Base-by-base conservation (phyloP, 2,888 invertebrate genomes). In the Acrobasis repandana region DNA sequence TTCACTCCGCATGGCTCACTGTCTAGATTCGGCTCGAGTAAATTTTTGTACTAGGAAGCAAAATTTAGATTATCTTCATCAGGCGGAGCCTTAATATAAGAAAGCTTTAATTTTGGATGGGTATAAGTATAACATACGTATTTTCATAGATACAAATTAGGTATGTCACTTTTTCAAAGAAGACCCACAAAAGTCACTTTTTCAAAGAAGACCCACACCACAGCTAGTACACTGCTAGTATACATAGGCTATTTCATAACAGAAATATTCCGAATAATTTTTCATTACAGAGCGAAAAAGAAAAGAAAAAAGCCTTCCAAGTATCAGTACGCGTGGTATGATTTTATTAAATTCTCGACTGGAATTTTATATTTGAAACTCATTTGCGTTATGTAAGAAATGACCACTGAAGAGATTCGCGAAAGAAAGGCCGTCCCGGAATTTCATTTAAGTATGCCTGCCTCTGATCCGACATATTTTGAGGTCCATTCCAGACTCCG, bases 381-480 rank as follows among this genome's bases (percentile, higher is more conserved):
- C 58, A 67, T 67, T 71, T 54, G 34, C 69, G 75, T 67, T 68
- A 73, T 67, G 66, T 71, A 66, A 64, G 72, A 74, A 80, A 79
- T 76, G 60, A 69, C 75, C 74, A 71, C 60, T 66, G 60, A 62
- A 56, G 61, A 71, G 50, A 57, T 74, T 69, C 65, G 70, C 67
- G 73, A 72, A 73, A 69, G 68, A 65, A 69, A 74, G 69, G 68
- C 75, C 67, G 68, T 74, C 74, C 72, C 61, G 83, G 85, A 86
- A 87, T 88, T 88, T 86, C 82, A 88, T 86, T 83, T 85, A 65
- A 65, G 67, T 63, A 64, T 57, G 60, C 67, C 65, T 60, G 56
- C 64, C 64, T 65, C 58, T 67, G 62, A 69, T 49, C 58, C 58
- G 58, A 49, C 58, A 58, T 58, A 49, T 58, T 58, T 58, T 58